Evolutionary conservation across 1,140 invertebrate species (phyloP).

Genomic region (Atta cephalotes): DNA sequence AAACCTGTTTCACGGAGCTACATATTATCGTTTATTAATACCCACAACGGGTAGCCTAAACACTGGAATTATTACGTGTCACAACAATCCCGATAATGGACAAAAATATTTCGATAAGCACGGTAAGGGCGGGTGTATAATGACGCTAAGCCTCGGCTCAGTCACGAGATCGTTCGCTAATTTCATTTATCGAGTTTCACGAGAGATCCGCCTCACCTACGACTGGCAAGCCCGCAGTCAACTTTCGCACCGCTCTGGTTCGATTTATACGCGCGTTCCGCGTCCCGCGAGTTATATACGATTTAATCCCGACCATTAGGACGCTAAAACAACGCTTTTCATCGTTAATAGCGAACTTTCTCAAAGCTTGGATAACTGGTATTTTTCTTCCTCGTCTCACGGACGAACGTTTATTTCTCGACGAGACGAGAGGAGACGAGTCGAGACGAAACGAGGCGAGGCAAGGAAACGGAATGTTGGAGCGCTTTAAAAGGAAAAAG

Average conservation of each 20-base stretch:
- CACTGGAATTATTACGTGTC: slow-evolving; percentile 56
- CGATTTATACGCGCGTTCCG: slow-evolving; percentile 42
- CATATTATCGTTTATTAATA: slow-evolving; percentile 51
- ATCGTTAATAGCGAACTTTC: slow-evolving; percentile 72
- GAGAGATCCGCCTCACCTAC: background rate
- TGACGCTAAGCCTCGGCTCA: background rate
- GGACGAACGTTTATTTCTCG: slow-evolving; percentile 70
- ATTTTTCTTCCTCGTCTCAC: slow-evolving; percentile 58
- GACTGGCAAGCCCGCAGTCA: background rate
- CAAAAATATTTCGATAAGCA: slow-evolving; percentile 50
- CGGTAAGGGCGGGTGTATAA: background rate
- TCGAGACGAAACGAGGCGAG: slow-evolving; percentile 5
- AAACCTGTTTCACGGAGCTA: slow-evolving; percentile 36
- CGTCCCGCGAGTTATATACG: slow-evolving; percentile 15
- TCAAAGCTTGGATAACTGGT: slow-evolving; percentile 71
- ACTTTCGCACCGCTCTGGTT: background rate
- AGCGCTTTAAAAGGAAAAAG: slow-evolving; percentile 72
- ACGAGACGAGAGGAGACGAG: slow-evolving; percentile 31
- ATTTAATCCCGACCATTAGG: slow-evolving; percentile 68
- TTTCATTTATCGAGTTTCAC: slow-evolving; percentile 54
- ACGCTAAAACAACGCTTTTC: slow-evolving; percentile 69
- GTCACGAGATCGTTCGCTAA: slow-evolving; percentile 22
- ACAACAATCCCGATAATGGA: slow-evolving; percentile 53
- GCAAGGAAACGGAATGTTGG: background rate
- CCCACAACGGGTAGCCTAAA: slow-evolving; percentile 39